Conservation (phyloP, 1,140 invertebrate species). For the Babylonia areolata region DNA sequence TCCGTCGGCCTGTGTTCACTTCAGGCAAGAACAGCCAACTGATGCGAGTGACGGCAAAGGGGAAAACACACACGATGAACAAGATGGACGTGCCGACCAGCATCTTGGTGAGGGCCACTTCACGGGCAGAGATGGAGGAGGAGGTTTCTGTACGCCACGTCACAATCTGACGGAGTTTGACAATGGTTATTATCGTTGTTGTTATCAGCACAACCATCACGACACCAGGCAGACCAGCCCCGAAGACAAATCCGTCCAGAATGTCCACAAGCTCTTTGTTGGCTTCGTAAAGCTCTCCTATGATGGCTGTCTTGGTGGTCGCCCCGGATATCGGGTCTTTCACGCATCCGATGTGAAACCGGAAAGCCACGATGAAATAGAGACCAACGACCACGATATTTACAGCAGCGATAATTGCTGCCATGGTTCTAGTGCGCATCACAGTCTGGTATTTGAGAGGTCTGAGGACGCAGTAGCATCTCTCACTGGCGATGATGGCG, state of each 20-base stretch:
- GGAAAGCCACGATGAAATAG: neutral
- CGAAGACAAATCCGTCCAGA: too few relatives aligned
- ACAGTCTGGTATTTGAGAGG: neutral
- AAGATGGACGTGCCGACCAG: neutral
- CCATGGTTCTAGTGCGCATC: neutral
- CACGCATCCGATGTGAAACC: neutral
- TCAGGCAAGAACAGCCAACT: neutral
- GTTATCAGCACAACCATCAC: neutral
- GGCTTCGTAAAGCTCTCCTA: neutral
- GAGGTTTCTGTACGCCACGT: neutral
- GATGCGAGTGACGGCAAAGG: neutral
- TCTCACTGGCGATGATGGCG: neutral
- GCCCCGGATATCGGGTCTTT: neutral
- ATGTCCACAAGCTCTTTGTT: neutral
- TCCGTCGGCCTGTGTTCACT: neutral
- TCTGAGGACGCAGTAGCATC: neutral
- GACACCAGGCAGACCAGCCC: too few relatives aligned
- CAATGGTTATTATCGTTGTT: neutral
- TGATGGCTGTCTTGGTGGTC: neutral
- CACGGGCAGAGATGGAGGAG: neutral
- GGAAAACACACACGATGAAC: neutral
- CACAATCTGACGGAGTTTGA: neutral
- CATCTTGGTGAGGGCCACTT: neutral
- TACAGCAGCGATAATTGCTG: neutral
- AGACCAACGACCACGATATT: neutral